Evolutionary conservation across 2,888 invertebrate species (phyloP).

Genomic region (Plagodis dolabraria): DNA sequence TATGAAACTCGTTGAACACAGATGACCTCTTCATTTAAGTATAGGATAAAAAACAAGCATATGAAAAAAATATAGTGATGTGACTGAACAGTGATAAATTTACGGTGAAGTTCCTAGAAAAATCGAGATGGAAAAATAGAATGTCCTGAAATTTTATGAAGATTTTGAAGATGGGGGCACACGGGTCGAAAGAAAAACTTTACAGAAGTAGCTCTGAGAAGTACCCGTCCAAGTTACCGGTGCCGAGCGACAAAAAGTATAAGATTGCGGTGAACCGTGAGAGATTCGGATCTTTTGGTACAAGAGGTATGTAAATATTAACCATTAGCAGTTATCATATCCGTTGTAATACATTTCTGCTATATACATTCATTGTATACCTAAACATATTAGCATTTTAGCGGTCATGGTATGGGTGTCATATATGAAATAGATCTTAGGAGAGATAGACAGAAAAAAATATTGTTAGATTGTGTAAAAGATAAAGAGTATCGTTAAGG

Average conservation of each 20-base stretch:
- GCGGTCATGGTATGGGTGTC: too few species aligned
- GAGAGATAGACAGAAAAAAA: too few species aligned
- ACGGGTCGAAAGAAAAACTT: slow-evolving; percentile 91
- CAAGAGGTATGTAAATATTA: slow-evolving; percentile 81
- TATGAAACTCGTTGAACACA: slow-evolving; percentile 40
- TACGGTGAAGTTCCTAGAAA: slow-evolving; percentile 54
- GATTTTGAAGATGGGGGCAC: slow-evolving; percentile 88
- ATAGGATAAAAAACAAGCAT: slow-evolving; percentile 38
- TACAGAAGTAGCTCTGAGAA: slow-evolving; percentile 87
- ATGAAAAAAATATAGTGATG: slow-evolving; percentile 52
- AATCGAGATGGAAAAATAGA: slow-evolving; percentile 48
- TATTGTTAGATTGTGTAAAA: too few species aligned
- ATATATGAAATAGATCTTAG: too few species aligned
- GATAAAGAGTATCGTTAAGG: too few species aligned
- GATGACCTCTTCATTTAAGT: slow-evolving; percentile 43
- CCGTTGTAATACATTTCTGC: too few species aligned
- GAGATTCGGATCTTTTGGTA: slow-evolving; percentile 88
- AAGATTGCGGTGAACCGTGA: slow-evolving; percentile 87
- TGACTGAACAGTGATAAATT: slow-evolving; percentile 55
- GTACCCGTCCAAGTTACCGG: slow-evolving; percentile 82
- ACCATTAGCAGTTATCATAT: too few species aligned
- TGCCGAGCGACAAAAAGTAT: slow-evolving; percentile 84
- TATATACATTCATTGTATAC: too few species aligned
- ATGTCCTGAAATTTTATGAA: slow-evolving; percentile 69
- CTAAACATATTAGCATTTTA: too few species aligned